Evolutionary conservation across 2,797 vertebrate genomes (phyloP).

Genomic region (Platyrinchus mystaceus): DNA sequence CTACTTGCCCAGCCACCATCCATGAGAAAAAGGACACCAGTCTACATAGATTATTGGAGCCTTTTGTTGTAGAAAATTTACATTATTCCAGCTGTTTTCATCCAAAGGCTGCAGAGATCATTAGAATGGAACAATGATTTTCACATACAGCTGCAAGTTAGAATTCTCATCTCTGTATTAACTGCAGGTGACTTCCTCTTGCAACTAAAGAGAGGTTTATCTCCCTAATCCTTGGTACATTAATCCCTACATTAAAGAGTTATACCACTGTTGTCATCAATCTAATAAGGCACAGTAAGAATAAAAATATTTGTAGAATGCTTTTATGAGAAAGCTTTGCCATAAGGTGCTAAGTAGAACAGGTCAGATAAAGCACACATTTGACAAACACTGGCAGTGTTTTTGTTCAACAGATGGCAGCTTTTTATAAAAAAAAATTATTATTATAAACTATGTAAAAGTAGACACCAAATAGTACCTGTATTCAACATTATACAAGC

Average conservation of each 20-base stretch:
- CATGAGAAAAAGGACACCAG: not conserved
- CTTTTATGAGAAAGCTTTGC: conserved; percentile 38
- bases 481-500: not conserved
- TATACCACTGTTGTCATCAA: not conserved
- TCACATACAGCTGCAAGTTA: not conserved
- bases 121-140: not conserved
- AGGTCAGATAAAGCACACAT: conserved; percentile 63
- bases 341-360: conserved; percentile 63
- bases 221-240: not conserved
- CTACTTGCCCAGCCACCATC: not conserved
- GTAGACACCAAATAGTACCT: conserved; percentile 35
- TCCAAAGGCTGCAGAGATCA: not conserved
- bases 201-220: not conserved
- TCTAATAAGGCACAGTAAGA: not conserved
- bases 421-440: not conserved
- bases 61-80: not conserved
- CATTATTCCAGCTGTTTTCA: not conserved
- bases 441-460: conserved; percentile 24
- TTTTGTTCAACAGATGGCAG: conserved; percentile 59
- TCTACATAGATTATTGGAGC: not conserved
- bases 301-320: conserved; percentile 23
- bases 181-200: not conserved
- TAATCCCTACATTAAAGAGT: not conserved
- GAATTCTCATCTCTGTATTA: not conserved
- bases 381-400: conserved; percentile 64